Evolutionary conservation across 2,888 invertebrate genomes (phyloP).

Genomic region (Troides oblongomaculatus): DNA sequence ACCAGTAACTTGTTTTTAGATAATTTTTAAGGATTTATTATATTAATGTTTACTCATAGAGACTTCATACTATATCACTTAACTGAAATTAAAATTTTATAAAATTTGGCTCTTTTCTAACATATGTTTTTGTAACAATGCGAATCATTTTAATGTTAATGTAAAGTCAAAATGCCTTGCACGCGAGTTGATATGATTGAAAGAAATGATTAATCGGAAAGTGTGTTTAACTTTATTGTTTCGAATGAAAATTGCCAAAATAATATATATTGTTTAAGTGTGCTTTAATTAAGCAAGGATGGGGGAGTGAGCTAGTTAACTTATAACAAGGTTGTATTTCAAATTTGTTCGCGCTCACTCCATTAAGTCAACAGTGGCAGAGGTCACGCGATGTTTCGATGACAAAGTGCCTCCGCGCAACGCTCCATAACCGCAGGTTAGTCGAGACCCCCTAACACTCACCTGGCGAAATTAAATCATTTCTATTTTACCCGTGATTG

Average conservation of each 20-base stretch:
- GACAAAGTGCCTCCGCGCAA: constrained; percentile 44
- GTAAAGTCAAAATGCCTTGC: too few relatives aligned
- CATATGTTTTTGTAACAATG: too few relatives aligned
- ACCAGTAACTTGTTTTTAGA: too few relatives aligned
- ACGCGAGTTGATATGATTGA: too few relatives aligned
- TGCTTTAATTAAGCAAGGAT: not conserved
- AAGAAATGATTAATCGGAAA: too few relatives aligned
- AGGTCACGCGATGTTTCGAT: constrained; percentile 65
- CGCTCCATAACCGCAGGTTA: constrained; percentile 37
- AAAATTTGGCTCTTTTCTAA: too few relatives aligned
- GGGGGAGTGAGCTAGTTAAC: constrained; percentile 26
- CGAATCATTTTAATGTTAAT: too few relatives aligned
- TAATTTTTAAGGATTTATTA: too few relatives aligned
- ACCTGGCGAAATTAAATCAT: constrained; percentile 70
- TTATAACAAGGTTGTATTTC: constrained; percentile 46
- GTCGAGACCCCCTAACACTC: constrained; percentile 51
- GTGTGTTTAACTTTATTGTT: not conserved
- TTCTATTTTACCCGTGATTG: constrained; percentile 66
- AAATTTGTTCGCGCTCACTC: constrained; percentile 58
- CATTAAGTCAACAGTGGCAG: constrained; percentile 69
- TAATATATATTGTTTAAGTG: not conserved
- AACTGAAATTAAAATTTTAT: too few relatives aligned
- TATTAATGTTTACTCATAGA: too few relatives aligned
- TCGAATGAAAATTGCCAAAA: not conserved
- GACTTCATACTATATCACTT: too few relatives aligned